Evolutionary conservation across 2,888 invertebrate genomes (phyloP).

Genomic region (Watsonalla cultraria): DNA sequence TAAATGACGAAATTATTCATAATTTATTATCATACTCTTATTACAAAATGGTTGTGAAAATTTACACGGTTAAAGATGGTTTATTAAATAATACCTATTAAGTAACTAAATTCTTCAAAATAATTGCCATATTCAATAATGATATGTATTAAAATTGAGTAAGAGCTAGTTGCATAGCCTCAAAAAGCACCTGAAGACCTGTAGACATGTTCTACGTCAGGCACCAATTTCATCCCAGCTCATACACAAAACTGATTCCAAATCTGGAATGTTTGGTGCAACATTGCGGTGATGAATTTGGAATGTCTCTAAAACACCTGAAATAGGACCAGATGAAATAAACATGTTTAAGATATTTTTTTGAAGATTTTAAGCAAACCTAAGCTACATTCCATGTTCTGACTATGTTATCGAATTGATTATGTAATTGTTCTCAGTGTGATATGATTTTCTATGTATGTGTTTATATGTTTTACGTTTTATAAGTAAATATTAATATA

Average conservation of each 20-base stretch:
- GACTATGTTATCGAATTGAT: conserved; percentile 25
- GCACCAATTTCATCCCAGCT: no score
- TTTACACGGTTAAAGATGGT: neutral
- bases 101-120: no score
- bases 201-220: no score
- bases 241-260: no score
- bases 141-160: neutral
- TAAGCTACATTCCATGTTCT: conserved; percentile 19
- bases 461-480: conserved; percentile 58
- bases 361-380: neutral
- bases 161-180: neutral
- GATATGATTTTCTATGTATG: conserved; percentile 58
- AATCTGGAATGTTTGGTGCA: no score
- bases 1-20: no score
- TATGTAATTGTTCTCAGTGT: conserved; percentile 49
- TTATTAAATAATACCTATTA: no score
- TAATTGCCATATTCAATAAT: no score
- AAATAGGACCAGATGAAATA: neutral
- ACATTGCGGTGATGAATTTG: no score
- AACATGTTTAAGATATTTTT: neutral
- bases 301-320: no score
- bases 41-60: neutral
- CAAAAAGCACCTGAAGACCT: no score
- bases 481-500: conserved; percentile 70
- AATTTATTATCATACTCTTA: neutral